These are phyloP conservation scores for Drosophila lacicola DNA, from an alignment of 2,888 invertebrate genomes.

Conservation along the genomic window DNA sequence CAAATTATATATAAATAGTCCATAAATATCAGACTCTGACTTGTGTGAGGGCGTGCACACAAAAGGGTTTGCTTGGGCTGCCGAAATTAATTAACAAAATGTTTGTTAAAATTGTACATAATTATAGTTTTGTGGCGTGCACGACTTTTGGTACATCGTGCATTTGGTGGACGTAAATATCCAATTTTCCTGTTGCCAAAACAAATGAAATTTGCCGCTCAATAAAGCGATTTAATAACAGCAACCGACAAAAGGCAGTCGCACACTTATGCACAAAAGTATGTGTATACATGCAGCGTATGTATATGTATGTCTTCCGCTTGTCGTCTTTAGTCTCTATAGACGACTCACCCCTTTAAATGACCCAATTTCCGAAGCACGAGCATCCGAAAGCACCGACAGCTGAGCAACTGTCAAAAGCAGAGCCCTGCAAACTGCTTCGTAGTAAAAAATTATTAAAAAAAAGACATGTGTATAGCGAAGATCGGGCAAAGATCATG, in stretches of 20 bases:
- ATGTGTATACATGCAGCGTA: constrained; percentile 19
- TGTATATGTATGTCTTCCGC: constrained; percentile 55
- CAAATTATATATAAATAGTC: constrained; percentile 45
- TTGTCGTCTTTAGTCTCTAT: constrained; percentile 26
- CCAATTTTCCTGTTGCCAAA: constrained; percentile 56
- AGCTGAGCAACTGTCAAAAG: constrained; percentile 50
- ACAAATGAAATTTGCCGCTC: constrained; percentile 71
- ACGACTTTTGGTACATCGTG: constrained; percentile 61
- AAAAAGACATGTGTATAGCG: constrained; percentile 18
- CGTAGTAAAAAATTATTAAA: constrained; percentile 16
- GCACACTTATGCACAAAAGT: constrained; percentile 14
- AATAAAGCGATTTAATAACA: constrained; percentile 73
- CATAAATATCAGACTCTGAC: constrained; percentile 19
- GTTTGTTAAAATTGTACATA: constrained; percentile 68
- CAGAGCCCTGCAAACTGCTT: constrained; percentile 23
- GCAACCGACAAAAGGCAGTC: constrained; percentile 23
- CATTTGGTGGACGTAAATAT: constrained; percentile 35
- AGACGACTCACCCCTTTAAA: constrained; percentile 42
- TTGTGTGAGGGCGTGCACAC: constrained; percentile 38
- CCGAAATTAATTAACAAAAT: constrained; percentile 79
- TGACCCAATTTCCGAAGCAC: constrained; percentile 53
- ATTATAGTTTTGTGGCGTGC: constrained; percentile 57
- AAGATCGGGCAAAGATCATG: constrained; percentile 22
- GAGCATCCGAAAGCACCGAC: constrained; percentile 40
- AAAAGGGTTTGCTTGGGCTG: constrained; percentile 47